Conservation (phyloP, 2,113 vertebrate species). For the Sinocyclocheilus rhinocerous region DNA sequence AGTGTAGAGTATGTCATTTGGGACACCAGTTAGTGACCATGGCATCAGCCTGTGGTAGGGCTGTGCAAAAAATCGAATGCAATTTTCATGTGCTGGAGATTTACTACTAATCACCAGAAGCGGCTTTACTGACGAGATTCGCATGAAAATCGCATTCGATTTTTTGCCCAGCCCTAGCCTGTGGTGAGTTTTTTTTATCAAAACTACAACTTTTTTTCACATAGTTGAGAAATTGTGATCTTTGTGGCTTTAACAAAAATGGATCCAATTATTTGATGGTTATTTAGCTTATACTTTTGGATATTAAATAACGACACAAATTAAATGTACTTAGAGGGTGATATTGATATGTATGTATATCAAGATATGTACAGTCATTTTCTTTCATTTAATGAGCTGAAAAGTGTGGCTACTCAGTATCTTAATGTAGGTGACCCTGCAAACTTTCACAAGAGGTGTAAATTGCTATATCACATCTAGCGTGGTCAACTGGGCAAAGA, state of each 20-base stretch:
- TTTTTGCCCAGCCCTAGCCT: too few relatives aligned
- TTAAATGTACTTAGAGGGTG: not conserved
- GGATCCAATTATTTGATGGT: too few relatives aligned
- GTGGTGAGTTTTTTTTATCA: not conserved
- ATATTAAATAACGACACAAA: not conserved
- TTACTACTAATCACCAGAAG: too few relatives aligned
- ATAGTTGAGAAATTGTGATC: too few relatives aligned
- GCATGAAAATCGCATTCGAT: too few relatives aligned
- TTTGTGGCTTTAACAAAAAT: too few relatives aligned
- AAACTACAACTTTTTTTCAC: not conserved
- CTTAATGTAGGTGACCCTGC: not conserved
- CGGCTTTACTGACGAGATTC: too few relatives aligned
- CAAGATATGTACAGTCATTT: not conserved
- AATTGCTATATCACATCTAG: constrained; percentile 41
- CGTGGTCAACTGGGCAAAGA: constrained; percentile 15
- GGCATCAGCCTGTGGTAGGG: not conserved
- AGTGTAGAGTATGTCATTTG: not conserved
- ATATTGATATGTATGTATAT: not conserved
- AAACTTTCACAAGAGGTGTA: constrained; percentile 7
- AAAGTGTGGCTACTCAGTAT: not conserved
- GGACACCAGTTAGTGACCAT: not conserved
- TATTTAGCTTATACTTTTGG: not conserved
- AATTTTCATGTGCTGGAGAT: too few relatives aligned
- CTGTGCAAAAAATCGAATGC: too few relatives aligned
- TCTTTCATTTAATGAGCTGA: not conserved